Conservation (phyloP, 2,113 vertebrate species). For the Mohoua ochrocephala region DNA sequence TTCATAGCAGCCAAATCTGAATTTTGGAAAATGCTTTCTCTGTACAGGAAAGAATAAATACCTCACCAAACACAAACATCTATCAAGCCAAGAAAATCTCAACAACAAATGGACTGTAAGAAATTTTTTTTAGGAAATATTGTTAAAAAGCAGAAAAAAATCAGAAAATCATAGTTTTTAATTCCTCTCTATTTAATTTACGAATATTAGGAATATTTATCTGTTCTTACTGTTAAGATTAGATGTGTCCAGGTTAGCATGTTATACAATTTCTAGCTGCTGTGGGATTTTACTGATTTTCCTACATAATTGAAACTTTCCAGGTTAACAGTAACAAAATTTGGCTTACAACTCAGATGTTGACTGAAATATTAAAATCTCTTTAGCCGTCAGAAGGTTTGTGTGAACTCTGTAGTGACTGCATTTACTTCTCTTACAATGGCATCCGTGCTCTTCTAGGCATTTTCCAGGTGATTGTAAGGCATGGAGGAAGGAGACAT, state of each 20-base stretch:
- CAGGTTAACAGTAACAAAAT: background rate
- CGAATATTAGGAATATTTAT: background rate
- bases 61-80: background rate
- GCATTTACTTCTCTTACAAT: background rate
- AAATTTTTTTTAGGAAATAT: fast-evolving
- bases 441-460: background rate
- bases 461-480: background rate
- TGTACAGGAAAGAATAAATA: background rate
- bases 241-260: background rate
- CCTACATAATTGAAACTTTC: background rate
- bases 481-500: background rate
- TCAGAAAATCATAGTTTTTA: background rate
- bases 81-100: background rate
- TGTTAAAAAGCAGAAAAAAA: background rate
- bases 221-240: background rate
- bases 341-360: background rate
- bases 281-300: background rate
- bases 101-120: background rate
- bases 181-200: background rate
- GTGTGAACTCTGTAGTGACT: background rate
- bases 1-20: background rate
- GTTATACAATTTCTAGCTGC: background rate
- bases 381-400: background rate
- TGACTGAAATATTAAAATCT: background rate
- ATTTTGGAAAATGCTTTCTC: background rate